phyloP scores from a whole-genome alignment of 2,113 vertebrate genomes.

The Pleuronectes platessa region DNA sequence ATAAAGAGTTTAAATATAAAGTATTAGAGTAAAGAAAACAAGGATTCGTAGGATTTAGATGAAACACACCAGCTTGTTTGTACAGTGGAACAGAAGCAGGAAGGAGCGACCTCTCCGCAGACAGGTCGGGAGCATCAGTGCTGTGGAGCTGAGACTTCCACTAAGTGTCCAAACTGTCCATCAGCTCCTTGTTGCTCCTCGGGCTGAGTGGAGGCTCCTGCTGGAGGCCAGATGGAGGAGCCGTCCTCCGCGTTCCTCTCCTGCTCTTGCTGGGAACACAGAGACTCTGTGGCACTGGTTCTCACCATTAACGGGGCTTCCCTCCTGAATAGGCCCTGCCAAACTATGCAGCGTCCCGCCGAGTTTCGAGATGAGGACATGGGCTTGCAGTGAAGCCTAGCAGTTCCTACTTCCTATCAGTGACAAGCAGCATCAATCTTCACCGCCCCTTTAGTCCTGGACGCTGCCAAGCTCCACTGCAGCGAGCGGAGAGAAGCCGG shows the following conservation, averaged over 20 bases:
- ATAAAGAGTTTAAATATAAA: no score
- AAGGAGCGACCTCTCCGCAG: no score
- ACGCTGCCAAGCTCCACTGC: slow-evolving; percentile 69
- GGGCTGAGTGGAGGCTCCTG: slow-evolving; percentile 38
- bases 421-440: slow-evolving; percentile 96
- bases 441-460: slow-evolving; percentile 82
- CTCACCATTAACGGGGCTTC: slow-evolving; percentile 88
- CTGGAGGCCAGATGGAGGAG: slow-evolving; percentile 53
- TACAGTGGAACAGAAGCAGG: no score
- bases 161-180: slow-evolving; percentile 14
- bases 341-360: slow-evolving; percentile 90
- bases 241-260: slow-evolving; percentile 71
- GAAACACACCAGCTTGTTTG: no score
- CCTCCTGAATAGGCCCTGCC: slow-evolving; percentile 88
- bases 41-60: no score
- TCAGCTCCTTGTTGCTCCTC: slow-evolving; percentile 45
- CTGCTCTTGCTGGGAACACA: slow-evolving; percentile 79
- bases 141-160: no score
- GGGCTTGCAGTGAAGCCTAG: slow-evolving; percentile 90
- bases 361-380: slow-evolving; percentile 88
- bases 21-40: no score
- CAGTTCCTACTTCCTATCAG: slow-evolving; percentile 89
- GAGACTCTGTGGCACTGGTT: slow-evolving; percentile 86
- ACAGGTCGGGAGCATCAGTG: no score
- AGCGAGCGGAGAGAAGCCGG: slow-evolving; percentile 74